Evolutionary conservation across 1,140 invertebrate species (phyloP), one percentile per base, ranked within the genome.

Genomic region (Drosophila truncata): DNA sequence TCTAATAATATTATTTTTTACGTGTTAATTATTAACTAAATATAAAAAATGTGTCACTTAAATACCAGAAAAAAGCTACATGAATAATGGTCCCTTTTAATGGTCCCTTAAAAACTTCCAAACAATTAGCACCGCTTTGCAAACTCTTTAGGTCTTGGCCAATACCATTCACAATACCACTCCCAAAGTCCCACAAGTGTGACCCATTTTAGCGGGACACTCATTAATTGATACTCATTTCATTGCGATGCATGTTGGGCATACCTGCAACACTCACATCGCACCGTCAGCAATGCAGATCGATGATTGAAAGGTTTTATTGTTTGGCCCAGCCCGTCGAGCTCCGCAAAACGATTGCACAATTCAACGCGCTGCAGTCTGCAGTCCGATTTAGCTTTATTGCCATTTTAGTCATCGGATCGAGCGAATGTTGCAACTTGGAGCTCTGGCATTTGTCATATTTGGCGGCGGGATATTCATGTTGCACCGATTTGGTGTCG

Each of bases 381-480:
- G 29, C 49, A 37, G 47, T n/a, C 70, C 64, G 70, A 61, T 78
- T 37, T 42, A 69, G 59, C 59, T 75, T 71, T 81, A 66, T 81
- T 63, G 85, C 84, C 81, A 81, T 90, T 81, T 88, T 67, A 75
- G 81, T 85, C 58, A 72, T 82, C 63, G 69, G 11, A 72, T 86
- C 49, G 63, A 46, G 52, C 42, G 80, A 90, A 73, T 91, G 82
- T 78, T 69, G 84, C 84, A 87, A 84, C 78, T 71, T 69, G 35
- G 14, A 72, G 65, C 69, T 71, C 69, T 84, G 84, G 80, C 84
- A 88, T 87, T 87, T 88, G 85, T 90, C 84, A 88, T 87, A 87
- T 87, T 87, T 87, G 84, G 84, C 72, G 75, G 41, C 75, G 44
- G 75, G 83, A 82, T 87, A 82, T 87, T 71, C 83, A 82, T 87